A percentile compares a stretch with the other conserved stretches of the same genome.
Evolutionary conservation across 1,140 invertebrate species (phyloP).

Genomic region (Lepidostoma basale): DNA sequence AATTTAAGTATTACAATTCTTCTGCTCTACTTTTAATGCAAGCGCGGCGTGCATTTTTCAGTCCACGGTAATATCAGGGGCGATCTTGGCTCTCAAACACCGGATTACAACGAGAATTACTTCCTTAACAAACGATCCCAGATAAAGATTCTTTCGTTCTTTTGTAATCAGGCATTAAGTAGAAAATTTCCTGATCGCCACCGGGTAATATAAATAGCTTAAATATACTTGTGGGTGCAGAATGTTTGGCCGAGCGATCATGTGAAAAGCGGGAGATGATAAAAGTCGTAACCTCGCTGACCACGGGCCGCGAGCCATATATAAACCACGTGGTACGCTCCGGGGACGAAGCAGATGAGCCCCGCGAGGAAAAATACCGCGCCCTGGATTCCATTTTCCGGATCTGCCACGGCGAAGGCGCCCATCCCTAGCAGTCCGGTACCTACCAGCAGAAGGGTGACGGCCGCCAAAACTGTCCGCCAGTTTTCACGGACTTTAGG

Average conservation of each 20-base stretch:
- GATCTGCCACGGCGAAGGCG: conserved; percentile 72
- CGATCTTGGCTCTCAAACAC: too few species aligned
- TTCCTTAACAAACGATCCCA: too few species aligned
- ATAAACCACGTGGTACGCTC: conserved; percentile 83
- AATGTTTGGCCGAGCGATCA: conserved; percentile 48
- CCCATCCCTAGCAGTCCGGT: conserved; percentile 76
- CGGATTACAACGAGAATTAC: too few species aligned
- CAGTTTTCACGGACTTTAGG: conserved; percentile 85
- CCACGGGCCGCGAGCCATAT: conserved; percentile 83
- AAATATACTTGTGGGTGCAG: not conserved
- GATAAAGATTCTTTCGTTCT: too few species aligned
- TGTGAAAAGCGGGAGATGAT: conserved; percentile 81
- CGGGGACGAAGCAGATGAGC: conserved; percentile 80
- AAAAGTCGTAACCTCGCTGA: conserved; percentile 80
- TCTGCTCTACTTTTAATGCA: too few species aligned
- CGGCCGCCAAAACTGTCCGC: conserved; percentile 81
- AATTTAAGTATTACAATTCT: too few species aligned
- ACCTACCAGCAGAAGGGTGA: conserved; percentile 76
- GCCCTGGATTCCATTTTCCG: conserved; percentile 74
- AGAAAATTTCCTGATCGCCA: too few species aligned
- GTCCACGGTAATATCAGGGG: too few species aligned
- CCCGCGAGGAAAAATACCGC: conserved; percentile 82
- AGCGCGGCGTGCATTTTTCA: too few species aligned
- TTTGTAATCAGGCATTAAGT: too few species aligned
- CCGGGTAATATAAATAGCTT: conserved; percentile 14